Percentiles rank a stretch among this genome's conserved stretches.
phyloP scores from a whole-genome alignment of 1,140 invertebrate species.

The Cydia splendana region DNA sequence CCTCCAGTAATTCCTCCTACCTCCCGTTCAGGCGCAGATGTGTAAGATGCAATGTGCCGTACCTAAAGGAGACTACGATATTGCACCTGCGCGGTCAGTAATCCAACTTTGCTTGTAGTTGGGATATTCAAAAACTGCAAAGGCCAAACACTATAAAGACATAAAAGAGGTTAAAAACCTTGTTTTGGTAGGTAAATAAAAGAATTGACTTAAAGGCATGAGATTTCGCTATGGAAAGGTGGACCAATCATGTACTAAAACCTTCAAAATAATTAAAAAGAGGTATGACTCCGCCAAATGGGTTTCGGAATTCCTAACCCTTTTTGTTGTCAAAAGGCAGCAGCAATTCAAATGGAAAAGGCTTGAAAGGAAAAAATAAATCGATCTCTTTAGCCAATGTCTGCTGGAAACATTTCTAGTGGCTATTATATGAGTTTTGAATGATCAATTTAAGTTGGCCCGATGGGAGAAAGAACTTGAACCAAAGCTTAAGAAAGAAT shows the following conservation, averaged over 20 bases:
- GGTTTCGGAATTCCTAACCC: background rate
- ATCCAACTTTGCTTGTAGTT: background rate
- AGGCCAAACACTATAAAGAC: too few species aligned
- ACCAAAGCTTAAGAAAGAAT: conserved; percentile 33
- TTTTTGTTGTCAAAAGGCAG: background rate
- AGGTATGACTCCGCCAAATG: background rate
- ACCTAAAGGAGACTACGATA: background rate
- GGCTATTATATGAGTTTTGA: conserved; percentile 47
- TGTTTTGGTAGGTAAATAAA: too few species aligned
- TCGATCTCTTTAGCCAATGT: conserved; percentile 26
- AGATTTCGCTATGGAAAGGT: too few species aligned
- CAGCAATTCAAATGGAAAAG: conserved; percentile 14
- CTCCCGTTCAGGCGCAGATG: background rate
- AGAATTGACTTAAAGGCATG: too few species aligned
- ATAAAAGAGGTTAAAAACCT: too few species aligned
- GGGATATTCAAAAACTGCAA: background rate
- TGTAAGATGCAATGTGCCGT: conserved; percentile 1
- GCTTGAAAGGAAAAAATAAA: conserved; percentile 26
- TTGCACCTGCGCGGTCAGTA: background rate
- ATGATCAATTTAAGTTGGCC: conserved; percentile 51
- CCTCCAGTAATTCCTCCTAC: background rate
- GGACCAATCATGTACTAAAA: background rate
- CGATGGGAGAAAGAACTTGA: conserved; percentile 37
- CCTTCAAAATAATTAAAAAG: background rate
- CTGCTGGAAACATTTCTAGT: conserved; percentile 40